Evolutionary conservation across 1,140 invertebrate species (phyloP), one percentile per base, ranked within the genome.

Genomic region (Berghia stephanieae): DNA sequence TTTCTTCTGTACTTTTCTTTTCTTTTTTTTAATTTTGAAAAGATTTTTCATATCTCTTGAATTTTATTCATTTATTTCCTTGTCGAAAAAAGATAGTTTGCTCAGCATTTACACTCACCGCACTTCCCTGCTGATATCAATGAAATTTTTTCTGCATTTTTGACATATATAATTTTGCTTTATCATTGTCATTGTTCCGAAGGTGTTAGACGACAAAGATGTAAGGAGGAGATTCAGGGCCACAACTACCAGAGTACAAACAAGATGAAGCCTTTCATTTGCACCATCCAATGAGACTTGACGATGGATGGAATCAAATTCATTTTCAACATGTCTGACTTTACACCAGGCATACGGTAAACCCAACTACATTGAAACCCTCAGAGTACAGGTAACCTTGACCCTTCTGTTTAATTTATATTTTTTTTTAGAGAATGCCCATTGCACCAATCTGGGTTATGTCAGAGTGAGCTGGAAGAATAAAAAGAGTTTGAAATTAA

Each of bases 241-340:
- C 44, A 98, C 78, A 99, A 98, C 89, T 99, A 96, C 86, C 95
- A 98, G 86, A 96, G 94, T 52, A 94, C 93, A 44, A 98, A 96
- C 0, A 93, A 95, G 84, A 94, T 98, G 0, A 94, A 95, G 84
- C 94, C 96, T 0, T 98, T 98, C 86, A 96, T 94, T 82, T 97
- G 96, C 67, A 94, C 94, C 24, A 97, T 98, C 97, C 97, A 21
- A 97, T 99, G 95, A 92, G 97, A 81, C 90, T 98, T 82, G 94
- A 95, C 66, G 92, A 94, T 55, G 96, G 97, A 18, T 99, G 98
- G 98, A 99, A 99, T 91, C 93, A 96, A 90, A 96, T 99, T 82
- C 98, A 99, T 89, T 99, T n/a, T 99, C 87, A 99, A 99, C 90
- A 91, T 99, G 67, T 96, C 97, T 55, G 98, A 99, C 90, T 99